Percentiles rank a stretch among this genome's conserved stretches.
These are phyloP conservation scores for Linnaemya tessellans DNA, from an alignment of 2,888 invertebrate genomes.

Conservation along the genomic window DNA sequence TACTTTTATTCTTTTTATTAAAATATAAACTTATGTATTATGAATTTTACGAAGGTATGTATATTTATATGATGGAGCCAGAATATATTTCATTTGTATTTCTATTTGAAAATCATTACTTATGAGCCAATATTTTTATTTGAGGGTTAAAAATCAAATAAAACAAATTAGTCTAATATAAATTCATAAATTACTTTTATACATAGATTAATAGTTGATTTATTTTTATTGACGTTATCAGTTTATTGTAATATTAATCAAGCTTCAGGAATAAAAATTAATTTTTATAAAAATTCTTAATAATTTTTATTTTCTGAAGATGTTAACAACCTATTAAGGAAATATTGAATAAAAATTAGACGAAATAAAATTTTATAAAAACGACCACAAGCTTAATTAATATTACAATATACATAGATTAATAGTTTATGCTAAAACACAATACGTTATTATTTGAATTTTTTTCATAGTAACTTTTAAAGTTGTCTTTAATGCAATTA, in stretches of 20 bases:
- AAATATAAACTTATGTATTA: constrained; percentile 60
- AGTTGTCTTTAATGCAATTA: constrained; percentile 64
- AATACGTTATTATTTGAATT: constrained; percentile 42
- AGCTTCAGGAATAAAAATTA: too few relatives aligned
- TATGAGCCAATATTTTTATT: constrained; percentile 36
- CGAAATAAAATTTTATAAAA: too few relatives aligned
- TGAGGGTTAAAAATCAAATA: constrained; percentile 28
- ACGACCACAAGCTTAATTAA: too few relatives aligned
- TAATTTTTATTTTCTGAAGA: too few relatives aligned
- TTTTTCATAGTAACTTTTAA: constrained; percentile 61
- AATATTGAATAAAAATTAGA: too few relatives aligned
- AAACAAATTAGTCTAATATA: constrained; percentile 24
- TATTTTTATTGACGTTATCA: too few relatives aligned
- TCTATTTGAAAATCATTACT: constrained; percentile 30
- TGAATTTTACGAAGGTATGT: constrained; percentile 39
- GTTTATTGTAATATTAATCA: too few relatives aligned
- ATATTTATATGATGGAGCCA: constrained; percentile 14
- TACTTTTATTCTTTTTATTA: constrained; percentile 54
- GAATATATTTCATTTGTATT: constrained; percentile 9
- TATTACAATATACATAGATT: too few relatives aligned
- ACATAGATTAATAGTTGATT: too few relatives aligned
- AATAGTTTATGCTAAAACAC: constrained; percentile 50
- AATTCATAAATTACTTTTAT: constrained; percentile 18
- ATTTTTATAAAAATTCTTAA: too few relatives aligned
- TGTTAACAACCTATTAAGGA: too few relatives aligned